These are phyloP conservation scores for Poecilobothrus nobilitatus DNA, from an alignment of 2,888 invertebrate genomes.

Conservation along the genomic window DNA sequence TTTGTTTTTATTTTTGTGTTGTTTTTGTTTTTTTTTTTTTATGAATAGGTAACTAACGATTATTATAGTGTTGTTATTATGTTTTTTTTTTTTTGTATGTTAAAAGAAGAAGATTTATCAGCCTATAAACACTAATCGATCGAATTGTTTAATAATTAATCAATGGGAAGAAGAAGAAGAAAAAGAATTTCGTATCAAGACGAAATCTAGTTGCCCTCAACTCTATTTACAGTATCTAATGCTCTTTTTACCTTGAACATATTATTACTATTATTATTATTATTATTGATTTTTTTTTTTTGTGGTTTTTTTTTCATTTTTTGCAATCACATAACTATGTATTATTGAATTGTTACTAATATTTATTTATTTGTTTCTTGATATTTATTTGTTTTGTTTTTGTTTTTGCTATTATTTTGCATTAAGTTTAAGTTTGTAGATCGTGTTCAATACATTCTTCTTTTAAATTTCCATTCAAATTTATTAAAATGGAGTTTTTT, in stretches of 20 bases:
- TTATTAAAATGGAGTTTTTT: neutral
- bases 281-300: neutral
- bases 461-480: neutral
- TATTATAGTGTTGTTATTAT: neutral
- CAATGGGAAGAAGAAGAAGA: neutral
- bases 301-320: neutral
- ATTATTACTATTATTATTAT: neutral
- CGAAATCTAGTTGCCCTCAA: neutral
- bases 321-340: neutral
- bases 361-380: neutral
- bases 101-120: neutral
- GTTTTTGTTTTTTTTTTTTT: neutral
- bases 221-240: conserved; percentile 6
- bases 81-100: too few relatives aligned
- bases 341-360: conserved; percentile 3
- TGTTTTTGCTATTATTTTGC: neutral
- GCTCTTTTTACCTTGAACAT: conserved; percentile 6
- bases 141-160: conserved; percentile 6
- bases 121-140: conserved; percentile 4
- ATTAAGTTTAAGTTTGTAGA: neutral
- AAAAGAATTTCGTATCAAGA: neutral
- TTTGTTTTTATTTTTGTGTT: too few relatives aligned
- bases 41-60: neutral
- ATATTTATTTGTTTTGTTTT: neutral
- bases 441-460: neutral